phyloP scores from a whole-genome alignment of 2,888 invertebrate genomes.

The Drosophila cyrtoloma region DNA sequence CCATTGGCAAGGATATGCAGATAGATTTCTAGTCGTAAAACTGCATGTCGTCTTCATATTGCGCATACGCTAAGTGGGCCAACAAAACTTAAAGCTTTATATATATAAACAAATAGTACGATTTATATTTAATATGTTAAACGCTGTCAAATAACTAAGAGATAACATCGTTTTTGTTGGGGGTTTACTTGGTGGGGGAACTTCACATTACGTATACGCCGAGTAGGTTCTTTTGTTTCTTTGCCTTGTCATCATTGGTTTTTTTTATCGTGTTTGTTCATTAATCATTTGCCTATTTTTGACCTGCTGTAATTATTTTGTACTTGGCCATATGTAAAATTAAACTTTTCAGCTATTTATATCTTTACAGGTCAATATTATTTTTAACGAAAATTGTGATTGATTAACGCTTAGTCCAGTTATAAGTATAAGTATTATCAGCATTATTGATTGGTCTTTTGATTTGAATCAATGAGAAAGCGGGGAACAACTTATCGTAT shows the following conservation, averaged over 20 bases:
- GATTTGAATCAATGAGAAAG: background rate
- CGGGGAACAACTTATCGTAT: background rate
- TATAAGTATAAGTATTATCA: background rate
- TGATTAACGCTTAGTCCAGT: slow-evolving; percentile 11
- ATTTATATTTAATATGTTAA: background rate
- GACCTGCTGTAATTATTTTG: background rate
- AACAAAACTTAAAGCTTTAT: background rate
- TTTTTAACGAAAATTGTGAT: slow-evolving; percentile 15
- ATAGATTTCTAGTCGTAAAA: slow-evolving; percentile 15
- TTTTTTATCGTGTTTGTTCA: background rate
- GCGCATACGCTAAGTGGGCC: slow-evolving; percentile 27
- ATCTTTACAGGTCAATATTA: slow-evolving; percentile 3
- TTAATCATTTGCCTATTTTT: slow-evolving; percentile 17
- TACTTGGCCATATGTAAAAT: slow-evolving; percentile 13
- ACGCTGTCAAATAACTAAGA: background rate
- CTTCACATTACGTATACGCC: slow-evolving; percentile 17
- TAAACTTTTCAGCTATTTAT: slow-evolving; percentile 2
- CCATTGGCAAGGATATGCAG: slow-evolving; percentile 12
- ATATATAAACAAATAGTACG: background rate
- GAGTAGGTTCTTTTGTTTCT: background rate
- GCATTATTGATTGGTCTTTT: background rate
- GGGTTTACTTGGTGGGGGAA: background rate
- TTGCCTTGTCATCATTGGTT: background rate
- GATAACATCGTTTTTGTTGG: background rate
- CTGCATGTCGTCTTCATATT: slow-evolving; percentile 29